Evolutionary conservation across 2,113 vertebrate genomes (phyloP).

Genomic region (Thymallus thymallus): DNA sequence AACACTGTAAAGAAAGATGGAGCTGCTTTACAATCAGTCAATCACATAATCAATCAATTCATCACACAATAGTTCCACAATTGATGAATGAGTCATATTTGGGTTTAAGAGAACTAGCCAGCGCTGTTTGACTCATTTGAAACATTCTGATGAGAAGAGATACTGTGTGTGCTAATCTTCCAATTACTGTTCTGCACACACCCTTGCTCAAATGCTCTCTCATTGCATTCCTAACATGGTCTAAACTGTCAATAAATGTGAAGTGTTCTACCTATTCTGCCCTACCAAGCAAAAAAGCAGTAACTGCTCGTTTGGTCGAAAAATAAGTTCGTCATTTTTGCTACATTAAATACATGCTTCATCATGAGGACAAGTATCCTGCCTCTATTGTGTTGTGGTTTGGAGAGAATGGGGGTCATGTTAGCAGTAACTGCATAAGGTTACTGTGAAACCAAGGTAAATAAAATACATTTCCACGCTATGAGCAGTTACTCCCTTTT

Average conservation of each 20-base stretch:
- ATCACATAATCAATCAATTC: conserved; percentile 28
- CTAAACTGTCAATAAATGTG: conserved; percentile 29
- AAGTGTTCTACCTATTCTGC: conserved; percentile 19
- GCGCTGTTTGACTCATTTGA: conserved; percentile 20
- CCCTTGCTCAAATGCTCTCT: conserved; percentile 40
- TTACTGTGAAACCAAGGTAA: too few relatives aligned
- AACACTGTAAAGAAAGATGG: conserved; percentile 29
- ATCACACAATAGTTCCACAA: conserved; percentile 1
- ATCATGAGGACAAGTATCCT: too few relatives aligned
- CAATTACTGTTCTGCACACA: conserved; percentile 63
- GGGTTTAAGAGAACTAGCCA: conserved; percentile 7
- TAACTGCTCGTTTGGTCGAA: too few relatives aligned
- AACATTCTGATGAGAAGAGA: conserved; percentile 6
- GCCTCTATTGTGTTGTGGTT: too few relatives aligned
- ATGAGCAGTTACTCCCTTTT: too few relatives aligned
- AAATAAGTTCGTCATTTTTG: too few relatives aligned
- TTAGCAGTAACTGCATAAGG: too few relatives aligned
- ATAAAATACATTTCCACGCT: too few relatives aligned
- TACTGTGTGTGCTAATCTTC: conserved; percentile 51
- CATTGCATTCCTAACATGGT: conserved; percentile 33
- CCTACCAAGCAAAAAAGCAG: too few relatives aligned
- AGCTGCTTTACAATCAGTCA: conserved; percentile 54
- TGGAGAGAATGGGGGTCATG: too few relatives aligned
- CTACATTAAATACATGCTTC: too few relatives aligned
- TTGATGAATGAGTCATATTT: conserved; percentile 15